Conservation (phyloP, 2,797 vertebrate genomes). For the Anableps anableps region DNA sequence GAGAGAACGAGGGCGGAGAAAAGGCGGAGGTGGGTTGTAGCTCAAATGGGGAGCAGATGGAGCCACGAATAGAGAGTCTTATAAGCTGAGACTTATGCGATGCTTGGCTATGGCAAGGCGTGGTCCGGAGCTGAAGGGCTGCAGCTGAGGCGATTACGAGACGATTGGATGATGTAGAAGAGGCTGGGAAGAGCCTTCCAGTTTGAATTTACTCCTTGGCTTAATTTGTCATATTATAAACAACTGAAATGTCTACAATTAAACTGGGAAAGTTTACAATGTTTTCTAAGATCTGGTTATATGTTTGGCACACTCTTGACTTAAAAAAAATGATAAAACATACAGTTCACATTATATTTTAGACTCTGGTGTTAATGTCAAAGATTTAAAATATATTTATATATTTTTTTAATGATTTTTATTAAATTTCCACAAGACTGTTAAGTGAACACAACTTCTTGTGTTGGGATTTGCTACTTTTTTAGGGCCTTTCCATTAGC, state of each 20-base stretch:
- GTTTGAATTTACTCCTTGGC: too few species aligned
- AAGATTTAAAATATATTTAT: neutral
- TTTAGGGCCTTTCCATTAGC: neutral
- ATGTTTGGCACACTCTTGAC: neutral
- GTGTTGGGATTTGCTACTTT: neutral
- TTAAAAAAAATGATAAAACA: neutral
- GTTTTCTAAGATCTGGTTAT: slow-evolving; percentile 15
- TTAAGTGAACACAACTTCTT: neutral
- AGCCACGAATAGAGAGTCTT: too few species aligned
- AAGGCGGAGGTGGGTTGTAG: too few species aligned
- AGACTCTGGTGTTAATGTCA: neutral
- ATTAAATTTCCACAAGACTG: neutral
- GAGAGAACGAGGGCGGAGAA: too few species aligned
- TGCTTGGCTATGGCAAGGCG: too few species aligned
- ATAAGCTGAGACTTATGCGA: too few species aligned
- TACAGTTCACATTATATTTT: neutral
- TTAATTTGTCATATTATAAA: slow-evolving; percentile 42
- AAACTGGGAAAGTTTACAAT: slow-evolving; percentile 23
- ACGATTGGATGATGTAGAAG: too few species aligned
- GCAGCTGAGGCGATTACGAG: too few species aligned
- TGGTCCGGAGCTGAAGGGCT: too few species aligned
- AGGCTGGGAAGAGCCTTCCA: too few species aligned
- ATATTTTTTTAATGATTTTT: neutral
- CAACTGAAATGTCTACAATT: slow-evolving; percentile 38
- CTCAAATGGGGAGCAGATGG: too few species aligned